Evolutionary conservation across 2,888 invertebrate genomes (phyloP), one percentile per base, ranked within the genome.

Genomic region (Cheilosia grossa): DNA sequence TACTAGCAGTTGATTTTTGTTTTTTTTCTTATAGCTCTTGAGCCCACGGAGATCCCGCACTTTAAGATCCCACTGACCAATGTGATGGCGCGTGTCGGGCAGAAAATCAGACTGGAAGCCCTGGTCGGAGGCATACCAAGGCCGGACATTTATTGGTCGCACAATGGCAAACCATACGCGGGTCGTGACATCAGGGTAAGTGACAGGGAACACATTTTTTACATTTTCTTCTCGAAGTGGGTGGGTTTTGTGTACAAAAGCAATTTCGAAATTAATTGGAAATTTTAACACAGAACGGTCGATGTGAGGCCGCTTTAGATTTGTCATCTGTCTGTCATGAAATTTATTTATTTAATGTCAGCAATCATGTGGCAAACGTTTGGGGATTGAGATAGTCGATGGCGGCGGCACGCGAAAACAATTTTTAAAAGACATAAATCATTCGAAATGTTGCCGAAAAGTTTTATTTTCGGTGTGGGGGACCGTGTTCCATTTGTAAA

Each of bases 81-180:
- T 91, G 94, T 94, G n/a, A 95, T 95, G 94, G 95, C 94, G 7
- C 93, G 95, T 87, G 94, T 95, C 73, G 96, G 96, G 58, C 95
- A 96, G 89, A 95, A 94, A 91, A 93, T 96, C 89, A 94, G 94
- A 91, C 91, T 96, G 88, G 95, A 96, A 91, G 95, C 95, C 87
- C 93, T 94, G 89, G 94, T 95, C 81, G 93, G 92, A 61, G 96
- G 96, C 83, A 92, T 94, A 88, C 95, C 96, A 54, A 90, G 92
- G 69, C 95, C 95, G 7, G 93, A 93, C 47, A 90, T 96, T 58
- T 93, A 92, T 86, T 96, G 96, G 96, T 92, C 93, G 79, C 94
- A 95, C 89, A 95, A 96, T 91, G 94, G 94, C 87, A 94, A 94
- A 89, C 92, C 93, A 44, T 93, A 95, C 88, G 94, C 94, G 89